Evolutionary conservation across 37 sponge, comb jelly and placozoan genomes (phyloP).

Genomic region (Chondrilla cf. caribensis): DNA sequence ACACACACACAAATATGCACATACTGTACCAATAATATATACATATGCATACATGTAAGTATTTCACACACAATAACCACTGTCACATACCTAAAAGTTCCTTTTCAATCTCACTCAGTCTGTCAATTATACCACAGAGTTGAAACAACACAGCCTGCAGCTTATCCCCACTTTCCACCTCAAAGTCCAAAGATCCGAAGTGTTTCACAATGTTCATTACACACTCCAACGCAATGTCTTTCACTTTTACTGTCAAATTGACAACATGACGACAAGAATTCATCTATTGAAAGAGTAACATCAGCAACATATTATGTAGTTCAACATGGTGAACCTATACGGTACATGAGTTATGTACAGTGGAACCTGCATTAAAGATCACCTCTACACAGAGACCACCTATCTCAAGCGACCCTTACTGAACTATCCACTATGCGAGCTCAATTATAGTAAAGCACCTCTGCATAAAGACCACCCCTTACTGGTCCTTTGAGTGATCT

Average conservation of each 20-base stretch:
- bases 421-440: no score
- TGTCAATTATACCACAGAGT: not conserved
- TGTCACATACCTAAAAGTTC: not conserved
- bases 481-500: no score
- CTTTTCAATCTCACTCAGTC: not conserved
- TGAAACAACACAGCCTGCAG: not conserved
- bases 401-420: no score
- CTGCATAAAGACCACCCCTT: no score
- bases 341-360: no score
- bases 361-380: no score
- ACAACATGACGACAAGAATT: not conserved
- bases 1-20: not conserved
- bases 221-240: not conserved
- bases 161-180: not conserved
- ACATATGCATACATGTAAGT: not conserved
- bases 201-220: not conserved
- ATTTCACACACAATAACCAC: no score
- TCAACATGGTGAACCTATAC: no score
- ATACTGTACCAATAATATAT: not conserved
- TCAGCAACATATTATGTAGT: no score
- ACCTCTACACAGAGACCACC: no score
- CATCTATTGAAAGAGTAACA: not conserved
- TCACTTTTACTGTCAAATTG: conserved; percentile 1
- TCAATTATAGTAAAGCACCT: no score
- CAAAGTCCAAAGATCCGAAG: not conserved